Conservation (phyloP, 1,140 invertebrate genomes). For the Nasonia longicornis region DNA sequence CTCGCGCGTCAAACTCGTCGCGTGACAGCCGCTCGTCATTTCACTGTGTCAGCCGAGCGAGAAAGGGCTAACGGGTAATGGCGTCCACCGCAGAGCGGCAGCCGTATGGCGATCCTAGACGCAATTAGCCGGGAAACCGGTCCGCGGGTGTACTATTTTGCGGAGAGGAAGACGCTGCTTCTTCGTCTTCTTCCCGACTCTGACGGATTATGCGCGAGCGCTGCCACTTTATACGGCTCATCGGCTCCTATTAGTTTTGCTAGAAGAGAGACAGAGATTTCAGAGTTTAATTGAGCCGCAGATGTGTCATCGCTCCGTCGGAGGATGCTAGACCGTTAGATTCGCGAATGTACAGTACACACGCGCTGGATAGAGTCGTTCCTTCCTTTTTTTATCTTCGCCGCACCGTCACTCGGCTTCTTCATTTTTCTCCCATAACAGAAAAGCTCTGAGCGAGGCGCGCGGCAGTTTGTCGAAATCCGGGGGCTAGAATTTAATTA, state of each 20-base stretch:
- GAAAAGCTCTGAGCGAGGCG: neutral
- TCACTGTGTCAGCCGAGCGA: neutral
- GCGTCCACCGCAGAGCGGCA: no score
- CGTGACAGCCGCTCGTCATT: neutral
- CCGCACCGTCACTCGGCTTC: no score
- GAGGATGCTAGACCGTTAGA: neutral
- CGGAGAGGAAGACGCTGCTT: neutral
- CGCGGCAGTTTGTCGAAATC: slow-evolving; percentile 1
- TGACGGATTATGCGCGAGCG: neutral
- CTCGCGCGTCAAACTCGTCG: neutral
- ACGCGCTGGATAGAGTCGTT: no score
- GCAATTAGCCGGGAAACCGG: slow-evolving; percentile 34
- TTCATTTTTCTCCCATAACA: neutral
- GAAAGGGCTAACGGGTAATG: neutral
- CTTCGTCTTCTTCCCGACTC: neutral
- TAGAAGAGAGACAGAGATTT: neutral
- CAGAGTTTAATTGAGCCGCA: no score
- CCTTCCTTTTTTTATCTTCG: no score
- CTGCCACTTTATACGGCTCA: slow-evolving; percentile 5
- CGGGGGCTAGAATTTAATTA: slow-evolving; percentile 35
- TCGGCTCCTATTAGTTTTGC: neutral
- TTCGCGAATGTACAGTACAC: neutral
- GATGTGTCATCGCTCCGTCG: no score
- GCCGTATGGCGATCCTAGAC: neutral
- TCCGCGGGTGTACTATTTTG: neutral